Evolutionary conservation across 2,113 vertebrate genomes (phyloP), one percentile per base, ranked within the genome.

Genomic region (Shinisaurus crocodilurus): DNA sequence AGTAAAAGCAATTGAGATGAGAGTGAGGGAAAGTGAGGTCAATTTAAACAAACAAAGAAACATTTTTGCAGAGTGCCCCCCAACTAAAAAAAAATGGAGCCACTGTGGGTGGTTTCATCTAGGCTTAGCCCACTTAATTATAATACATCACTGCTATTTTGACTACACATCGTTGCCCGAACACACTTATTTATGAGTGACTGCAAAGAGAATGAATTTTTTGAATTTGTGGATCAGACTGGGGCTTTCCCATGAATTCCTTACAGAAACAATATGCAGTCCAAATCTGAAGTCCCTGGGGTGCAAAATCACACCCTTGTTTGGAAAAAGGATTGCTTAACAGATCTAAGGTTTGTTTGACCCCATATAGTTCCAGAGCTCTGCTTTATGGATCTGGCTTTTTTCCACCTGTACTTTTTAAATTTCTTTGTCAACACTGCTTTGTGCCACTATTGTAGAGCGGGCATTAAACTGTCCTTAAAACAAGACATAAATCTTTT

Each of bases 391-490:
- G 37, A 67, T 91, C 34, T n/a, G 88, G 85, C 48, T 86, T 90
- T 90, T 84, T 93, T 60, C 67, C 89, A 60, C 0, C n/a, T 88
- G 0, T 13, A 29, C 13, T 84, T 91, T 88, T 65, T 67, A 32
- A 45, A 65, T n/a, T 69, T 90, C 92, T 65, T 89, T 75, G 3
- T 72, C 75, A 0, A 1, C 84, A 40, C 25, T 92, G 57, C 54
- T 90, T 92, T 93, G 29, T 85, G 88, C 74, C 81, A 86, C 92
- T 84, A 54, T 91, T 70, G 13, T 89, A 90, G 90, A 85, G 7
- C 13, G 88, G 76, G 77, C 84, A 86, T 94, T 95, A 94, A 92
- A 75, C 86, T 89, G 82, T 25, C 89, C 34, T 27, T 81, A 94
- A 88, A 95, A 90, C 10, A 8, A 90, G 57, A 43, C 1, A 45